Evolutionary conservation across 2,888 invertebrate genomes (phyloP), one percentile per base, ranked within the genome.

Genomic region (Plutella xylostella): DNA sequence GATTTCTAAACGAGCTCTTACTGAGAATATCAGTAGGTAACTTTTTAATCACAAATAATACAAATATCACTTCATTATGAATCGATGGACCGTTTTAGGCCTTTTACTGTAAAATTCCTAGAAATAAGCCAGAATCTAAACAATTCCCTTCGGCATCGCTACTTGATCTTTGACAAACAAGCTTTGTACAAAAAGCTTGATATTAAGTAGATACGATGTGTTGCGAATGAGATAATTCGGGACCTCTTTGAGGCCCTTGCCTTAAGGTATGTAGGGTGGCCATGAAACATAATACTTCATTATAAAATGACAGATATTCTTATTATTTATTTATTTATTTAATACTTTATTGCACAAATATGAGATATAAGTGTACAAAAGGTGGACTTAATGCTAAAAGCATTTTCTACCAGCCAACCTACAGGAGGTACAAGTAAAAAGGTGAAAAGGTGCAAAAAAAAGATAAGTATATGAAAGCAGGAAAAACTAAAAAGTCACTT

Each of bases 141-240:
- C n/a, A 9, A 14, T 12, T 25, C 30, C 17, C 28, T 19, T 30
- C 30, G 17, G 20, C 18, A 17, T 20, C 28, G 15, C 6, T 3
- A n/a, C 12, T 18, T 41, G 15, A 41, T 41, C 41, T 41, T 28
- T 41, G 30, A n/a, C 28, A 41, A 41, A 28, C 41, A 30, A 41
- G 41, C 28, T 41, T 11, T 49, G 40, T 48, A 58, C 56, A 65
- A 64, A 65, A 64, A 61, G 51, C 64, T 51, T 53, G 58, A 65
- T 65, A 69, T 61, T 61, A 64, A 63, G 59, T 61, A 56, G 63
- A 63, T 53, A 43, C 49, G 55, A 58, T 56, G 54, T 63, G 58
- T 63, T 62, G 60, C 57, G 59, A 59, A 60, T 51, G 55, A 49
- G 58, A 62, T 69, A 70, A 70, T 56, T 57, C 46, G 53, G 55